These are phyloP conservation scores for Musca domestica DNA, from an alignment of 1,140 invertebrate species.

Conservation along the genomic window DNA sequence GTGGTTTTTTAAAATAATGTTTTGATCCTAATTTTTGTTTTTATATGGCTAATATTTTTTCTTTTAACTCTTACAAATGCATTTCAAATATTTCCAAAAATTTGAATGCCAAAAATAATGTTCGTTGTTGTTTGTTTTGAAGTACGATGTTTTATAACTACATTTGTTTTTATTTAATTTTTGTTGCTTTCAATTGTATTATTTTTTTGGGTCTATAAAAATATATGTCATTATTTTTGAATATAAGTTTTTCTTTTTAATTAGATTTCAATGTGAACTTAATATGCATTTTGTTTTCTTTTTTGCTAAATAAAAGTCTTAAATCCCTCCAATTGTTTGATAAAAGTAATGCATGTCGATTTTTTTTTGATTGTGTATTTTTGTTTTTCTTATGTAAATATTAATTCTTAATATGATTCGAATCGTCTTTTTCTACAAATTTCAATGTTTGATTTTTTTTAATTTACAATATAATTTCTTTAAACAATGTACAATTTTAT, in stretches of 20 bases:
- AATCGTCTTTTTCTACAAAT: constrained; percentile 27
- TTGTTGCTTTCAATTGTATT: constrained; percentile 28
- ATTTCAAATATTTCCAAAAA: constrained; percentile 28
- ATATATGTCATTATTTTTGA: constrained; percentile 10
- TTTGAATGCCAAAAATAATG: constrained; percentile 49
- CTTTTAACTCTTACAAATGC: constrained; percentile 40
- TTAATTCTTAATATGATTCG: neutral
- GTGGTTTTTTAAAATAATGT: constrained; percentile 19
- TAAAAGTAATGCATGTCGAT: constrained; percentile 22
- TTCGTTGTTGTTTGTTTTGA: constrained; percentile 49
- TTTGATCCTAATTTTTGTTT: constrained; percentile 21
- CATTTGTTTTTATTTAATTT: constrained; percentile 29
- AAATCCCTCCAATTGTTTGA: constrained; percentile 24
- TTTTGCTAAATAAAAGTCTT: constrained; percentile 33
- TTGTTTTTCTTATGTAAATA: constrained; percentile 25
- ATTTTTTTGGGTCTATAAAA: constrained; percentile 9
- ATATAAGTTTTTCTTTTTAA: constrained; percentile 29
- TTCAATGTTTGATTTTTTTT: constrained; percentile 11
- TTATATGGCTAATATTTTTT: constrained; percentile 14
- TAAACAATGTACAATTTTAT: neutral
- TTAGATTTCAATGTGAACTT: constrained; percentile 10
- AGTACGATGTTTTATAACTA: neutral
- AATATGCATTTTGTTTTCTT: constrained; percentile 11
- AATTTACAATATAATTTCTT: constrained; percentile 9
- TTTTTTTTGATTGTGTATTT: constrained; percentile 21